Conservation (phyloP, 2,888 invertebrate species). For the Dynastes maya region DNA sequence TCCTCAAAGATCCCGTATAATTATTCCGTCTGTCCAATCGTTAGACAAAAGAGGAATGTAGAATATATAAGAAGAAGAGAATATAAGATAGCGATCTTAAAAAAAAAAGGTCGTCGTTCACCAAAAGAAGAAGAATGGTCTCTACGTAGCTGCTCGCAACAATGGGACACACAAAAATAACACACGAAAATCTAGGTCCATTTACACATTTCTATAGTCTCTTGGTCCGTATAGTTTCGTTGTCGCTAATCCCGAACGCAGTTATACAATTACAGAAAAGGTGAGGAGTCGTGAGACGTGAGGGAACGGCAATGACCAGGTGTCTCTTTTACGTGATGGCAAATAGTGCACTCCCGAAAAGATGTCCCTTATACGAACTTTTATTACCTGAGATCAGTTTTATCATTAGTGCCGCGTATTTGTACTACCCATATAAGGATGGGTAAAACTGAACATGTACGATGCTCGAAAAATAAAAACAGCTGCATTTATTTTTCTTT, state of each 20-base stretch:
- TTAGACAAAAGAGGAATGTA: slow-evolving; percentile 43
- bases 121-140: slow-evolving; percentile 33
- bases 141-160: slow-evolving; percentile 40
- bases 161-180: slow-evolving; percentile 46
- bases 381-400: slow-evolving; percentile 57
- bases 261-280: slow-evolving; percentile 38
- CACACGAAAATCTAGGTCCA: slow-evolving; percentile 47
- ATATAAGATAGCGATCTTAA: slow-evolving; percentile 43
- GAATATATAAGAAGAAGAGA: slow-evolving; percentile 29
- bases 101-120: slow-evolving; percentile 40
- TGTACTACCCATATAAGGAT: slow-evolving; percentile 9
- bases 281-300: slow-evolving; percentile 19
- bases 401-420: slow-evolving; percentile 55
- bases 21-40: slow-evolving; percentile 26
- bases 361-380: slow-evolving; percentile 51
- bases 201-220: slow-evolving; percentile 49
- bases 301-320: slow-evolving; percentile 50
- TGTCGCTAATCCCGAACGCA: slow-evolving; percentile 46
- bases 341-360: slow-evolving; percentile 47
- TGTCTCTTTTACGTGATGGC: slow-evolving; percentile 40
- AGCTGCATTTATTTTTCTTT: slow-evolving; percentile 50
- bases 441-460: slow-evolving; percentile 7
- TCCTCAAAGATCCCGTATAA: slow-evolving; percentile 12
- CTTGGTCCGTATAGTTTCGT: slow-evolving; percentile 20
- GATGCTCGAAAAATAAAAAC: slow-evolving; percentile 50